Evolutionary conservation across 2,113 vertebrate genomes (phyloP).

Genomic region (Pterophyllum scalare): DNA sequence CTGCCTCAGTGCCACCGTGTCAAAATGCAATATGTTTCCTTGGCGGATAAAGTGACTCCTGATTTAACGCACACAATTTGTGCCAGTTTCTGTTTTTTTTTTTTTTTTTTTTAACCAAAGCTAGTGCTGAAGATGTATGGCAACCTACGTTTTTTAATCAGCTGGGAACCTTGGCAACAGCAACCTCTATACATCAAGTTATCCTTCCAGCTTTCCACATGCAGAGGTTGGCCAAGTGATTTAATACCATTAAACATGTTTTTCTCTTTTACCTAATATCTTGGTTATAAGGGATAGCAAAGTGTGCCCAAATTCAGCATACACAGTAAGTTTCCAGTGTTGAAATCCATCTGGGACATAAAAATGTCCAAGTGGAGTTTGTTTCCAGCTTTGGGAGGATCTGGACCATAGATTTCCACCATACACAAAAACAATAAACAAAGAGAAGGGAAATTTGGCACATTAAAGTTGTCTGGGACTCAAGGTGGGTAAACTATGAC

Average conservation of each 20-base stretch:
- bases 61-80: conserved; percentile 3
- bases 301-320: neutral
- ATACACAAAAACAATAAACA: neutral
- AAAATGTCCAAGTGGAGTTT: neutral
- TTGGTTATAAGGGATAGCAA: neutral
- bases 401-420: neutral
- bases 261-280: neutral
- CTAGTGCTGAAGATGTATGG: conserved; percentile 17
- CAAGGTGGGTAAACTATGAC: neutral
- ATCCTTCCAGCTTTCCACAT: conserved; percentile 18
- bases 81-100: conserved; percentile 18
- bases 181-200: conserved; percentile 26
- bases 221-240: conserved; percentile 49
- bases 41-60: neutral
- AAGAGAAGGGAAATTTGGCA: neutral
- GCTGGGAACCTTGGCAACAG: conserved; percentile 37
- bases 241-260: conserved; percentile 16
- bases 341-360: neutral
- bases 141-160: conserved; percentile 45
- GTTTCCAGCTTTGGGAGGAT: neutral
- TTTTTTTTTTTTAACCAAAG: neutral
- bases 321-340: neutral
- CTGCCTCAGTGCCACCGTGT: neutral
- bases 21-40: conserved; percentile 8
- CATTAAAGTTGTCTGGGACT: neutral